phyloP scores from a whole-genome alignment of 2,113 vertebrate genomes.

The Neotoma lepida region DNA sequence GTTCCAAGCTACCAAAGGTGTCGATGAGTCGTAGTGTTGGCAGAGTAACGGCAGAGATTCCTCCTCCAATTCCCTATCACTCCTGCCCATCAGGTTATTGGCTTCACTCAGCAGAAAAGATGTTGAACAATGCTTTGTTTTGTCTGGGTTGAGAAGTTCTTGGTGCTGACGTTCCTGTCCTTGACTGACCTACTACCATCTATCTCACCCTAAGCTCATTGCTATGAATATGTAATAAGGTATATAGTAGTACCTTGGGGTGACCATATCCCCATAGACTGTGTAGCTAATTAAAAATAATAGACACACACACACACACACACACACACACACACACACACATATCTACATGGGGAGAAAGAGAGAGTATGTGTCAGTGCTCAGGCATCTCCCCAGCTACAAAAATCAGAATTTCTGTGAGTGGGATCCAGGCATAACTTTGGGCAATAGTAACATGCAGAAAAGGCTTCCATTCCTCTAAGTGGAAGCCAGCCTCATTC shows the following conservation, averaged over 20 bases:
- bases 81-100: background rate
- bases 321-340: background rate
- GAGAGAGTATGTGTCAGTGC: too few relatives aligned
- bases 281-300: background rate
- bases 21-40: background rate
- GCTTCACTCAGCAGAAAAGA: background rate
- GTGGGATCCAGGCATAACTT: background rate
- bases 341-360: background rate
- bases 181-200: background rate
- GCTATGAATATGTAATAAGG: conserved; percentile 14
- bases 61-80: background rate
- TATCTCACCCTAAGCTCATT: background rate
- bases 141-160: background rate
- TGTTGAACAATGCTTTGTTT: background rate
- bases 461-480: background rate
- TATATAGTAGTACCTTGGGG: background rate
- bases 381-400: background rate
- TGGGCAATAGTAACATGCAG: background rate
- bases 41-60: background rate
- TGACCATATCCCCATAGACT: background rate
- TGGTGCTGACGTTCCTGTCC: background rate
- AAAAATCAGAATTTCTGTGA: background rate
- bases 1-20: background rate
- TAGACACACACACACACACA: background rate
- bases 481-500: background rate